These are phyloP conservation scores for Drosophila melanica DNA, from an alignment of 1,140 invertebrate genomes.

Conservation along the genomic window DNA sequence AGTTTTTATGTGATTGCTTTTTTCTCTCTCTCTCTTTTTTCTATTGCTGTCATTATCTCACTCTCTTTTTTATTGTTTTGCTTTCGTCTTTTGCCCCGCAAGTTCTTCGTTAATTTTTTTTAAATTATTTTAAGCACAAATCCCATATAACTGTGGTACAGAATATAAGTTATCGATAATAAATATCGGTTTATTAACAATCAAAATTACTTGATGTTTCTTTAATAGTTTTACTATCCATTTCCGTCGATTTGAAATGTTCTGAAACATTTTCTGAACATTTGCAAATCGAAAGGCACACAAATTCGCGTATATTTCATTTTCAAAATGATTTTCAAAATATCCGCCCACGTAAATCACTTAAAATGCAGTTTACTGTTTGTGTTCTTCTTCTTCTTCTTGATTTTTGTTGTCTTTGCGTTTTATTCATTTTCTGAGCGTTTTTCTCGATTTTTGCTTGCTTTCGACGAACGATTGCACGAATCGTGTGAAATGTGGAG, in stretches of 20 bases:
- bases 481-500: constrained; percentile 73
- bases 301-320: too few relatives aligned
- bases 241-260: too few relatives aligned
- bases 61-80: background rate
- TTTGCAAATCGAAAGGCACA: too few relatives aligned
- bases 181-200: too few relatives aligned
- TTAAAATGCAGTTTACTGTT: constrained; percentile 41
- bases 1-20: constrained; percentile 40
- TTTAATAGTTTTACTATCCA: too few relatives aligned
- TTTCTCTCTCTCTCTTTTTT: background rate
- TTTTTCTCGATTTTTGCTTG: constrained; percentile 17
- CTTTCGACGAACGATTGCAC: constrained; percentile 35
- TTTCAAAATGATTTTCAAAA: too few relatives aligned
- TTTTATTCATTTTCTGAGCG: background rate
- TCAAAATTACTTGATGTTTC: too few relatives aligned
- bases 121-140: too few relatives aligned
- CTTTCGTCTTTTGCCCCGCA: background rate
- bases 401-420: constrained; percentile 1
- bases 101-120: constrained; percentile 4
- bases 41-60: background rate
- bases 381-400: constrained; percentile 27
- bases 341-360: constrained; percentile 2
- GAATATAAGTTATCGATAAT: too few relatives aligned
- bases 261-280: too few relatives aligned
- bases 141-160: too few relatives aligned